These are phyloP conservation scores for Trematomus bernacchii DNA, from an alignment of 2,797 vertebrate genomes.

Conservation along the genomic window DNA sequence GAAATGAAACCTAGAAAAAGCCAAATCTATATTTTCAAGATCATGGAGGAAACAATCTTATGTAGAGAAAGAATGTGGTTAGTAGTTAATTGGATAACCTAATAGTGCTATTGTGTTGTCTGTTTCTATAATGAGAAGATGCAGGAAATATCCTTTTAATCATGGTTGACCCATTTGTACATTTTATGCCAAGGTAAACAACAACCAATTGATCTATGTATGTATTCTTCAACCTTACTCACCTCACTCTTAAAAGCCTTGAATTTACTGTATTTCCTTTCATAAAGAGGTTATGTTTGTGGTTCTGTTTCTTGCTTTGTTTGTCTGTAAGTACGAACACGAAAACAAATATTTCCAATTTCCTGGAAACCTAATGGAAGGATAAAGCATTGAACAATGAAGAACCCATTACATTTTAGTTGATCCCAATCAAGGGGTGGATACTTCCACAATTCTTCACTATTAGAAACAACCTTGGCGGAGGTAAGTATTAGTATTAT, in stretches of 20 bases:
- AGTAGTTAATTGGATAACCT: background rate
- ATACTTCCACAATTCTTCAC: too few species aligned
- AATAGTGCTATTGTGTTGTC: background rate
- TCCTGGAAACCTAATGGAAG: too few species aligned
- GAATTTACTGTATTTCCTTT: background rate
- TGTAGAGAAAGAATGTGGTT: background rate
- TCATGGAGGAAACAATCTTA: background rate
- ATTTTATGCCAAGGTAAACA: background rate
- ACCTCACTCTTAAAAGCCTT: background rate
- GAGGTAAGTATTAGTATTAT: too few species aligned
- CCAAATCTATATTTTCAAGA: background rate
- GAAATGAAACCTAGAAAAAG: background rate
- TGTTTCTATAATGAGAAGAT: background rate
- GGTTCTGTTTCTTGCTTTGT: background rate
- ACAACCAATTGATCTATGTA: background rate
- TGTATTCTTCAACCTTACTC: background rate
- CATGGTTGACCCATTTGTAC: background rate
- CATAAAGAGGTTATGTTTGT: too few species aligned
- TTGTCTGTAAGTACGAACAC: too few species aligned
- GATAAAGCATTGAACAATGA: too few species aligned
- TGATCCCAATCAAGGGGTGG: too few species aligned
- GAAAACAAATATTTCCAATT: too few species aligned
- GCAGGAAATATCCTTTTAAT: background rate
- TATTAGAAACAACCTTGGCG: too few species aligned
- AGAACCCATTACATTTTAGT: too few species aligned